Evolutionary conservation across 2,888 invertebrate genomes (phyloP), one percentile per base, ranked within the genome.

Genomic region (Nesidiocoris tenuis): DNA sequence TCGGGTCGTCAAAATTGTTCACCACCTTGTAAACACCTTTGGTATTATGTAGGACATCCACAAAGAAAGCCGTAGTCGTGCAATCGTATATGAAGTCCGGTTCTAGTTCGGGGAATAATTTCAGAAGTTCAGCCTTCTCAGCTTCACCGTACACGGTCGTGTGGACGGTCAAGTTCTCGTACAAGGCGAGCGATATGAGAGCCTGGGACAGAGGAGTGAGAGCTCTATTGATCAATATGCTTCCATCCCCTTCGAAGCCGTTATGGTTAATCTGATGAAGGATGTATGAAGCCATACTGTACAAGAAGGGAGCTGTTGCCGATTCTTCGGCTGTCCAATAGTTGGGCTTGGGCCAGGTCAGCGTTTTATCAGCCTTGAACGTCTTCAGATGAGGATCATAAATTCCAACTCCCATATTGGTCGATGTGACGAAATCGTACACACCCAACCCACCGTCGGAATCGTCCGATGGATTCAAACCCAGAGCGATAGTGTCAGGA

Each of bases 121-220:
- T 59, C 19, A 59, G 19, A 59, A 59, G 59, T n/a, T 59, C 17
- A 2, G 16, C 16, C 18, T 25, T 65, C 23, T 65, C 65, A 3
- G 19, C 24, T 22, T 65, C 65, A 1, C 25, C 25, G n/a, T 65
- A 24, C 12, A 24, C 23, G 17, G 65, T 24, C 17, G 25, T 23
- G 65, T 24, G 24, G 18, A 65, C 18, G 12, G 59, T 59, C n/a
- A 59, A 19, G n/a, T 59, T 59, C n/a, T n/a, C n/a, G 59, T 59
- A 59, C 59, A 59, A 59, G 3, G 59, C 3, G 7, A 59, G n/a
- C n/a, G 59, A n/a, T 17, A 59, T 59, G 17, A 59, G 59, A 5
- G 59, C 59, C 83, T 88, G 88, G 3, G 88, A 88, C 1, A 87
- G 86, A 24, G 86, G 86, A 22, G 86, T 86, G 80, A 85, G 85